Evolutionary conservation across 2,113 vertebrate species (phyloP).

Genomic region (Anhinga rufa): DNA sequence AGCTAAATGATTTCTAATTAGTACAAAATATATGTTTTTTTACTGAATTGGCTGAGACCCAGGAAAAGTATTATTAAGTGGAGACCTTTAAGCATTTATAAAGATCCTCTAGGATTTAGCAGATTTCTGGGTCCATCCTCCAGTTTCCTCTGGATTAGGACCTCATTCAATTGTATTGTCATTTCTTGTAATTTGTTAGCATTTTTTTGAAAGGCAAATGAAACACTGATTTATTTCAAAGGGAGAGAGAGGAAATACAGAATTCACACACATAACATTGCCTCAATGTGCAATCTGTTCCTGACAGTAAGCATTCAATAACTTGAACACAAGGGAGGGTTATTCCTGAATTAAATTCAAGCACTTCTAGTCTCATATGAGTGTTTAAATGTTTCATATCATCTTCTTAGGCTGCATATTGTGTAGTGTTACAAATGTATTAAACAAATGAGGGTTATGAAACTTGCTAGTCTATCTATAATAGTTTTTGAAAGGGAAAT

Average conservation of each 20-base stretch:
- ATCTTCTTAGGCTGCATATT: neutral
- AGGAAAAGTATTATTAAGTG: neutral
- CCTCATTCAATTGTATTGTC: neutral
- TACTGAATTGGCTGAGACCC: conserved; percentile 7
- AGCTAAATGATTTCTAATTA: conserved; percentile 26
- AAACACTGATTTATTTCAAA: neutral
- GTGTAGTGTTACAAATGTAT: neutral
- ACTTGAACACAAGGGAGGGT: neutral
- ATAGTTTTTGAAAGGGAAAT: neutral
- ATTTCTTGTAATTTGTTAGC: neutral
- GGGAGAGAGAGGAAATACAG: neutral
- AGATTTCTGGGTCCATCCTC: neutral
- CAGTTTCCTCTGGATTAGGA: neutral
- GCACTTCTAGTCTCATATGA: neutral
- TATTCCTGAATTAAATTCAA: neutral
- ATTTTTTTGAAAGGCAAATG: neutral
- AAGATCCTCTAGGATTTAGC: neutral
- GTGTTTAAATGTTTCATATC: neutral
- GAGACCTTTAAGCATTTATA: conserved; percentile 4
- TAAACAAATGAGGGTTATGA: neutral
- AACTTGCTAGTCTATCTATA: neutral
- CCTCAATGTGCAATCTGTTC: neutral
- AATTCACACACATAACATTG: neutral
- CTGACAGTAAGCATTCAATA: neutral
- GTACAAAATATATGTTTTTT: neutral